Evolutionary conservation across 1,140 invertebrate genomes (phyloP), one percentile per base, ranked within the genome.

Genomic region (Pogonognathellus flavescens): DNA sequence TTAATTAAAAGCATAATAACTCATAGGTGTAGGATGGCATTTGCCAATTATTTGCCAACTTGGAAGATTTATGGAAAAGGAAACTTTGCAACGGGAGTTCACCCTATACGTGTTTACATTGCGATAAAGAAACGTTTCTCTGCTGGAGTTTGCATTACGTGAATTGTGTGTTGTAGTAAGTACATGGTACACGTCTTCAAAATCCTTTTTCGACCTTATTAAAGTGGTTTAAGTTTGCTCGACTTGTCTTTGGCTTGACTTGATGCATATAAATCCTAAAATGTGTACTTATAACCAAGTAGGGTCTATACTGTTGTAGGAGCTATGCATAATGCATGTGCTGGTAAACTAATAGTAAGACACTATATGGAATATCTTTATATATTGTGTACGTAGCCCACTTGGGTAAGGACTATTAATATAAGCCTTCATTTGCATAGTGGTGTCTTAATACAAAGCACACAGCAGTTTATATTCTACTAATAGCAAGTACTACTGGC

Each of bases 41-140:
- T 76, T 76, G 70, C 70, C 70, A 76, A 76, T 76, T 76, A 76
- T 76, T 76, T 76, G 70, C 70, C 70, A 76, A 76, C 70, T 76
- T 76, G 70, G 49, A 76, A 76, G 70, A 76, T 76, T 76, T 76
- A 76, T 50, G 70, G n/a, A 31, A 50, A 76, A 41, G 14, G 70
- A 50, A 76, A 76, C 70, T 76, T 50, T 76, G 13, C 41, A 9
- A 31, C 25, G 41, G 16, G 25, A 49, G 13, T 50, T 76, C 41
- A 31, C 25, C 5, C 31, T 49, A 76, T 25, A 76, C 70, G 41
- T 76, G 31, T 16, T 50, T 16, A 50, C 31, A 41, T 41, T 41
- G 31, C 31, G 70, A 76, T 76, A 76, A 76, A 25, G 20, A 66
- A 66, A 66, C 25, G 41, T 76, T 76, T 50, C 70, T n/a, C 31